Evolutionary conservation across 2,113 vertebrate species (phyloP).

Genomic region (Oryzias melastigma): DNA sequence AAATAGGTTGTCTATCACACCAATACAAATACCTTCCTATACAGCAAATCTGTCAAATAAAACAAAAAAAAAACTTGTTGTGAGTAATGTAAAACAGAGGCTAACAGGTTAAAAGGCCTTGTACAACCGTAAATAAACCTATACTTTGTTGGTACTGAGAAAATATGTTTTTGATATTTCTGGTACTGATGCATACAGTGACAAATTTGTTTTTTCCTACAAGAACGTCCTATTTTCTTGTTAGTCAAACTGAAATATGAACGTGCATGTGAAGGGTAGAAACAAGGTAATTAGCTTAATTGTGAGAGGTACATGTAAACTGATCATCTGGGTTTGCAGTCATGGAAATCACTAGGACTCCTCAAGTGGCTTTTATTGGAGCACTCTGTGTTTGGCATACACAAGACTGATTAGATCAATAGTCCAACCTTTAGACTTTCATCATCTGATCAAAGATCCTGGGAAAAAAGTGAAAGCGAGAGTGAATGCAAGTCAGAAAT

Average conservation of each 20-base stretch:
- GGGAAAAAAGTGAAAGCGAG: slow-evolving; percentile 30
- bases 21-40: too few species aligned
- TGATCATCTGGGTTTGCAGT: slow-evolving; percentile 30
- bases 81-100: too few species aligned
- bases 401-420: slow-evolving; percentile 59
- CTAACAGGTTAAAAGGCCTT: too few species aligned
- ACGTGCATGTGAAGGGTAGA: not conserved
- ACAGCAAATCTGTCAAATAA: too few species aligned
- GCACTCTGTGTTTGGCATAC: slow-evolving; percentile 28
- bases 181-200: too few species aligned
- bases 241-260: not conserved
- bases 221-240: not conserved
- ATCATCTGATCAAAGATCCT: slow-evolving; percentile 47
- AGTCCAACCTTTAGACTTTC: slow-evolving; percentile 30
- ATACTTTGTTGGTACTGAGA: too few species aligned
- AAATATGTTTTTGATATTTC: too few species aligned
- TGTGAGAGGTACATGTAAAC: not conserved
- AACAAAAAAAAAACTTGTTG: too few species aligned
- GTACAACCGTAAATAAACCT: too few species aligned
- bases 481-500: not conserved
- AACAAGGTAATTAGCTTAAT: not conserved
- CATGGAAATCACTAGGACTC: slow-evolving; percentile 37
- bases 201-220: too few species aligned
- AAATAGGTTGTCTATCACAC: too few species aligned
- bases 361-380: slow-evolving; percentile 45